A percentile compares a stretch with the other conserved stretches of the same genome.
These are phyloP conservation scores for Cotesia typhae DNA, from an alignment of 1,140 invertebrate genomes.

Conservation along the genomic window DNA sequence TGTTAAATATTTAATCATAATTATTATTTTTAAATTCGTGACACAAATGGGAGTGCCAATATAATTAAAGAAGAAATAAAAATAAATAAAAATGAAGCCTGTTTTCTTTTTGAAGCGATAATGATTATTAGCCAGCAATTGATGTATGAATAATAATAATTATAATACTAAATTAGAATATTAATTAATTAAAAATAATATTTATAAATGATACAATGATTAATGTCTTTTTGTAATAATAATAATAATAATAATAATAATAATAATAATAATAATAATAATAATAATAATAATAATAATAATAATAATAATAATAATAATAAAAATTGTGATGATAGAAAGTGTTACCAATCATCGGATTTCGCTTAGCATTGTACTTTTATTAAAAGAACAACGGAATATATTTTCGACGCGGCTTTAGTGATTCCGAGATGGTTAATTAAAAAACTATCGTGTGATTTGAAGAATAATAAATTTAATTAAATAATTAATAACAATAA, in stretches of 20 bases:
- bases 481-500: not conserved
- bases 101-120: conserved; percentile 11
- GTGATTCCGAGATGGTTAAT: not conserved
- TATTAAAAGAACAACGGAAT: conserved; percentile 10
- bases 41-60: conserved; percentile 8
- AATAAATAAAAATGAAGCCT: not conserved
- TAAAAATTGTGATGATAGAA: conserved; percentile 37
- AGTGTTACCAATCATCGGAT: conserved; percentile 30
- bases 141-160: conserved; percentile 12
- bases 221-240: too few relatives aligned
- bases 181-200: too few relatives aligned
- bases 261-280: conserved; percentile 12
- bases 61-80: not conserved
- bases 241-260: conserved; percentile 2
- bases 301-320: conserved; percentile 14
- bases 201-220: too few relatives aligned
- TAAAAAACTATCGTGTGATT: conserved; percentile 31
- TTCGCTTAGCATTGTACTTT: conserved; percentile 27
- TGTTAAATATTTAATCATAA: not conserved
- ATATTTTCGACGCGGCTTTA: conserved; percentile 25
- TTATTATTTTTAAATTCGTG: not conserved
- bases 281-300: not conserved
- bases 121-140: too few relatives aligned
- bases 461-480: conserved; percentile 15
- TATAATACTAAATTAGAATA: not conserved